phyloP scores from a whole-genome alignment of 2,113 vertebrate species.

The Coreoperca whiteheadi region DNA sequence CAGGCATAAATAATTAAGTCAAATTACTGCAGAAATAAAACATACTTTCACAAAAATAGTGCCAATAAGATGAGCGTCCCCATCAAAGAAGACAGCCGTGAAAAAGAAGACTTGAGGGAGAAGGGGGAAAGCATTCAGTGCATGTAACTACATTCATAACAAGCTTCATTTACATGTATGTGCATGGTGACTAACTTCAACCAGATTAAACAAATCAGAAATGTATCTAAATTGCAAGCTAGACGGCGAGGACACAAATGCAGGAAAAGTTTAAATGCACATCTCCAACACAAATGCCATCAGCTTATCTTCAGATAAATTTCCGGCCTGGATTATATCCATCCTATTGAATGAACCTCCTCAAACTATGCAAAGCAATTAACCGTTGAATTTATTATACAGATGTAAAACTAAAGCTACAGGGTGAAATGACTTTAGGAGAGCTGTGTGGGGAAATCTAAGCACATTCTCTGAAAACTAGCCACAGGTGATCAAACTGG shows the following conservation, averaged over 20 bases:
- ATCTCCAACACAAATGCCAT: conserved; percentile 54
- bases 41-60: conserved; percentile 76
- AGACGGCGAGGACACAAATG: conserved; percentile 57
- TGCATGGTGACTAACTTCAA: conserved; percentile 73
- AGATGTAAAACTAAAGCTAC: conserved; percentile 45
- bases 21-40: conserved; percentile 81
- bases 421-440: conserved; percentile 36
- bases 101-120: conserved; percentile 42
- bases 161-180: conserved; percentile 80
- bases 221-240: conserved; percentile 51
- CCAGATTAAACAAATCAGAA: conserved; percentile 69
- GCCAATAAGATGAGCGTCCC: conserved; percentile 68
- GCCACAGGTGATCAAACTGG: conserved; percentile 37
- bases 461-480: conserved; percentile 38
- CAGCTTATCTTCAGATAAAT: conserved; percentile 38
- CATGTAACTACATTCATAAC: conserved; percentile 88
- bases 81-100: conserved; percentile 56
- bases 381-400: conserved; percentile 50
- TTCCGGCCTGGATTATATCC: conserved; percentile 48
- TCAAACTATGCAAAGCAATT: conserved; percentile 45
- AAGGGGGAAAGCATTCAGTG: conserved; percentile 79
- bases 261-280: conserved; percentile 47
- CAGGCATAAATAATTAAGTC: conserved; percentile 83
- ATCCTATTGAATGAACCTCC: conserved; percentile 32
- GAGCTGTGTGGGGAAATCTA: conserved; percentile 27